A percentile compares a stretch with the other conserved stretches of the same genome.
These are phyloP conservation scores for Tenebrosternarchus preto DNA, from an alignment of 2,113 vertebrate genomes.

Conservation along the genomic window DNA sequence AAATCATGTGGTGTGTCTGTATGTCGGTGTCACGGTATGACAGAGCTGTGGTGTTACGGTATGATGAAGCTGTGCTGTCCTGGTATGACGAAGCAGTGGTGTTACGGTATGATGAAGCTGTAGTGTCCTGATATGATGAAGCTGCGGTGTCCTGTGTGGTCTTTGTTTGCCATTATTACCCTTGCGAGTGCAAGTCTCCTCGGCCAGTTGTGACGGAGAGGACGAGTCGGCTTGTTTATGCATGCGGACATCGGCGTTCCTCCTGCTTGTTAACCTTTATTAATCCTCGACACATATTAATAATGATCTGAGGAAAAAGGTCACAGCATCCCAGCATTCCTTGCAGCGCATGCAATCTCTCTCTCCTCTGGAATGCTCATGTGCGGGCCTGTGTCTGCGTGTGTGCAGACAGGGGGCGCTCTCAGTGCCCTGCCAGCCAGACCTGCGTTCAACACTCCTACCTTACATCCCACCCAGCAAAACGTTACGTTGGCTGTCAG, in stretches of 20 bases:
- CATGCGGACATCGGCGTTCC: slow-evolving; percentile 60
- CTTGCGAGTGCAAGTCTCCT: background rate
- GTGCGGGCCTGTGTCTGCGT: background rate
- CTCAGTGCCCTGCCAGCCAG: no score
- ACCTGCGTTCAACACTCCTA: no score
- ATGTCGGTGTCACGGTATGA: background rate
- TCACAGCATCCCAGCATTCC: slow-evolving; percentile 55
- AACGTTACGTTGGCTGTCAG: no score
- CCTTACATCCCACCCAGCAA: no score
- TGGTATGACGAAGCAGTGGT: background rate
- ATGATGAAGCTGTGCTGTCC: background rate
- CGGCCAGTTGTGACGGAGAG: slow-evolving; percentile 26
- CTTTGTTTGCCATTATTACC: background rate
- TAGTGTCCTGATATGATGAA: no score
- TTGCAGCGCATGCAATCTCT: slow-evolving; percentile 5
- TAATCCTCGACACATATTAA: slow-evolving; percentile 75
- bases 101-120: background rate
- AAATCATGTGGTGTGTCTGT: no score
- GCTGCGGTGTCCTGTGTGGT: background rate
- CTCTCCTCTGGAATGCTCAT: background rate
- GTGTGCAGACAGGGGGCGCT: background rate
- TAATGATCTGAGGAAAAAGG: slow-evolving; percentile 72
- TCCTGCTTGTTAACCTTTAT: slow-evolving; percentile 75
- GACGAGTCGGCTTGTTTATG: slow-evolving; percentile 59
- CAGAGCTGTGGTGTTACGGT: no score